Evolutionary conservation across 1,140 invertebrate species (phyloP).

Genomic region (Temnothorax longispinosus): DNA sequence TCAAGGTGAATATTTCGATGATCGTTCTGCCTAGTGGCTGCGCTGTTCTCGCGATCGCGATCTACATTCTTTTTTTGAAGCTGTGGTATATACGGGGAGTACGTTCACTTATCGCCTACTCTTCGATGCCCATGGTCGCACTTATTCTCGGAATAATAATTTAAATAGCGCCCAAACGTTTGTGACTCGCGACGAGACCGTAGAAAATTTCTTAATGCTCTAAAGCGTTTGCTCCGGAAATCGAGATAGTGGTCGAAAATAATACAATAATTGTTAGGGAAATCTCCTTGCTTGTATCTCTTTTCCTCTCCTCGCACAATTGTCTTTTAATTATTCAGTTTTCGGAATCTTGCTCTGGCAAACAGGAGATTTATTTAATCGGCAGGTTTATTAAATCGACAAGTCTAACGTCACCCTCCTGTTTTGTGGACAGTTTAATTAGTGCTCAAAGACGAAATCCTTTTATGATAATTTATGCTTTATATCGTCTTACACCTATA

Average conservation of each 20-base stretch:
- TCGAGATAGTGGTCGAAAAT: not conserved
- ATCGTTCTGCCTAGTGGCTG: slow-evolving; percentile 28
- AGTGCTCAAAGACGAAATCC: not conserved
- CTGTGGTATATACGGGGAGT: not conserved
- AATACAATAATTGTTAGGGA: not conserved
- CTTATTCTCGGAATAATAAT: slow-evolving; percentile 7
- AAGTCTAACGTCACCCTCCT: not conserved
- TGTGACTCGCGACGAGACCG: not conserved
- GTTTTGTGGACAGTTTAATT: slow-evolving; percentile 7
- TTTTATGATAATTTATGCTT: not conserved
- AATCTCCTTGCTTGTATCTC: not conserved
- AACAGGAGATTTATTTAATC: not conserved
- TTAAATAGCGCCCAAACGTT: not conserved
- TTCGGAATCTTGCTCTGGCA: not conserved
- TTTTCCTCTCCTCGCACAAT: not conserved
- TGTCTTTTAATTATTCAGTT: slow-evolving; percentile 25
- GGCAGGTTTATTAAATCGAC: not conserved
- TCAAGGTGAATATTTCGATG: slow-evolving; percentile 39
- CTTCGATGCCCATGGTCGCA: not conserved
- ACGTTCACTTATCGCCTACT: slow-evolving; percentile 5
- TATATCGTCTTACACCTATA: too few species aligned
- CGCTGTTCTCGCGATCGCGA: not conserved
- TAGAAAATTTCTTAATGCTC: not conserved
- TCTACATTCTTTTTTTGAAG: not conserved
- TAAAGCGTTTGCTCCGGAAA: not conserved